Evolutionary conservation across 2,797 vertebrate genomes (phyloP), one percentile per base, ranked within the genome.

Genomic region (Sphenodon punctatus): DNA sequence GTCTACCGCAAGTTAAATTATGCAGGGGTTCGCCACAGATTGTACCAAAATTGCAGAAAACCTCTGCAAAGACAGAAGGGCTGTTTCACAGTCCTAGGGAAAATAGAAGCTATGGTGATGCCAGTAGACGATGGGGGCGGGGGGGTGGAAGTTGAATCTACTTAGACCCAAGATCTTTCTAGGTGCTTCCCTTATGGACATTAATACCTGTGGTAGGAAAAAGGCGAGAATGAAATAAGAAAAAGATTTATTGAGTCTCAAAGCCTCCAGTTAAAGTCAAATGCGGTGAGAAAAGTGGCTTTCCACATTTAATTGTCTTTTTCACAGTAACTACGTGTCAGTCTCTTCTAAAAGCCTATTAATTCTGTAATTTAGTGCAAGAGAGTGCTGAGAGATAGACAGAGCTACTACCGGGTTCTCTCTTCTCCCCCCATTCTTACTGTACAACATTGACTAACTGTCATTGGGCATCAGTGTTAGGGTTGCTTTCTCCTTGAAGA

Each of bases 221-320:
- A 92, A 91, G 74, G 70, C 69, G 58, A 75, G 73, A 73, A 86
- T 85, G 87, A 94, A 91, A 92, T 59, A 90, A 83, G 90, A 78
- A 88, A 92, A 93, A 93, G 92, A 95, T 95, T 95, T 94, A 96
- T 91, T 88, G 93, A 93, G 90, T 91, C 90, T 90, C 90, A 67
- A 88, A 94, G 90, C 86, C 87, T 94, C 91, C 90, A 42, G 69
- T 93, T 94, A 94, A 95, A 96, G 94, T 95, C 92, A 94, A 95
- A 91, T 78, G 92, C 4, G 39, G 88, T 75, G 90, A 93, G 92
- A 93, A 95, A 94, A 94, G 93, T 88, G 84, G 86, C 87, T 94
- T 95, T 93, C 93, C 84, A 93, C 91, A 85, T 93, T 92, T 95
- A 95, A 95, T 95, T 95, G 94, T 95, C 94, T 95, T 93, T 90